Base-by-base conservation (phyloP, 1,140 invertebrate species). In the Orchestia grillus region DNA sequence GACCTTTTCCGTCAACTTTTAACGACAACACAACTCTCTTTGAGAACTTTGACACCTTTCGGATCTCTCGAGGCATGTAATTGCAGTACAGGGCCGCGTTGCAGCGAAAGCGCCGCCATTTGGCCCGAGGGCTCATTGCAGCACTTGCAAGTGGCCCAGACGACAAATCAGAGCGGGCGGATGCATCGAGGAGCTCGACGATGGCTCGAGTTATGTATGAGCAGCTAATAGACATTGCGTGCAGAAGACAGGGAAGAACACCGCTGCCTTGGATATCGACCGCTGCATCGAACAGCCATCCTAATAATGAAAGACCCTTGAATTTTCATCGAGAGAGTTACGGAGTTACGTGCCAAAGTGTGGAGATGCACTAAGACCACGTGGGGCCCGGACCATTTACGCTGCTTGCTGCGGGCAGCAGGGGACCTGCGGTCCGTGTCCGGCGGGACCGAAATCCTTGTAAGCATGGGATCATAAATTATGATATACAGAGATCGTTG, bases 211-310 rank as follows among this genome's bases (percentile, higher is more conserved):
- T 87, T 87, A 87, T 87, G 88, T 41, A 90, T 90, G 88, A 90
- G 36, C n/a, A 90, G n/a, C 88, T 90, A 90, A 90, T 43, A 44
- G 88, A 90, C 88, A 90, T 90, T 41, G 41, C 88, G 88, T 90
- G 88, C n/a, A 6, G 41, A 41, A 90, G 88, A 90, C 88, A 42
- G 88, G n/a, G 36, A 90, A 90, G 88, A 15, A 41, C 88, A 42
- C 41, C 88, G 43, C n/a, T 90, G 43, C 88, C 88, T 90, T 44
- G 88, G 36, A 90, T 90, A 90, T 90, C 88, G 88, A 90, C 88
- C 88, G 16, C 88, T 11, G 43, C 88, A 90, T 90, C 88, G 88
- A 90, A 1, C 88, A 19, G 88, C 36, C 47, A 42, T 90, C 88
- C n/a, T 44, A 90, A 90, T 77, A 77, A 77, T 77, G 62, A 77